Base-by-base conservation (phyloP, 1,140 invertebrate genomes). In the Lamellibrachia luymesi region DNA sequence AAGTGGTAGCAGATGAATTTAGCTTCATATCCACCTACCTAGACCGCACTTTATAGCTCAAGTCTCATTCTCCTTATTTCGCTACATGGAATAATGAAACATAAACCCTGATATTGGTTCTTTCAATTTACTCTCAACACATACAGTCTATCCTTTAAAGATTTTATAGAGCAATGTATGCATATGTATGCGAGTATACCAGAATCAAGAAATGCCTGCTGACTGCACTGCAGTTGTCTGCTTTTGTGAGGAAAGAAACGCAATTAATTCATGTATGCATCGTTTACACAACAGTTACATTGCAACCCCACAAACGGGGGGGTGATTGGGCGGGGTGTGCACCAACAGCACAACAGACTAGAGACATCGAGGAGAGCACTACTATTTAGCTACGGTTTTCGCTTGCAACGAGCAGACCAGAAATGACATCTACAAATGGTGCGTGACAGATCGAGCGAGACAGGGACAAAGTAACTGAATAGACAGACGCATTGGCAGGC, bases 191-290 rank as follows among this genome's bases (percentile, higher is more conserved):
- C 64, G 25, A 22, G 64, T 80, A 80, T 80, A 80, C 64, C 64
- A 80, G 64, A 80, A 80, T 80, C 64, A 80, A 80, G 64, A 80
- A 80, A 80, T 80, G 64, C 64, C 64, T 22, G 64, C 64, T 80
- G 64, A 80, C 64, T 17, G 64, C 64, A 8, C 64, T 22, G 64
- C 64, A 80, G 64, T 80, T 80, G 64, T 80, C 64, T 80, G 64
- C 64, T 80, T 22, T 80, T 22, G 64, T 22, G 64, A 80, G 64
- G 64, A 80, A 80, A 80, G 64, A 80, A 80, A 80, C 64, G 25
- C 64, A 80, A 80, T 80, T 80, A 80, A 80, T 80, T 80, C 64
- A 80, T 80, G 64, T 80, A 80, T 80, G 64, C 64, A 80, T 80
- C 4, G 64, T 80, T 80, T 80, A 80, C 64, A 80, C 64, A 22